These are phyloP conservation scores for Zaprionus davidi DNA, from an alignment of 1,140 invertebrate species.

Conservation along the genomic window DNA sequence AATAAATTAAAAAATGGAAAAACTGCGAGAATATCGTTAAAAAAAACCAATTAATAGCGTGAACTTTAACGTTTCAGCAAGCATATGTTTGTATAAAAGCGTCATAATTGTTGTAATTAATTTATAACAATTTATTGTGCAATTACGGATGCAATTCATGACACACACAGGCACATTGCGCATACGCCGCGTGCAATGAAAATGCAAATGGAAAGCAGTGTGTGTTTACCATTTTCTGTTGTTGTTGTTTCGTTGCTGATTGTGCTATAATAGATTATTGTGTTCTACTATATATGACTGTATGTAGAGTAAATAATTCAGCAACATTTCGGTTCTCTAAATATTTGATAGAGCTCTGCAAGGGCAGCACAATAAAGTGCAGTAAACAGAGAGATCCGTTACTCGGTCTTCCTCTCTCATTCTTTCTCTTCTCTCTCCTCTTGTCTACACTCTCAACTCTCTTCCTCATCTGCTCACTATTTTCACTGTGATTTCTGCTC, in stretches of 20 bases:
- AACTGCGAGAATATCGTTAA: neutral
- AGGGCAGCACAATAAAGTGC: constrained; percentile 49
- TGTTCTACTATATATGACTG: constrained; percentile 25
- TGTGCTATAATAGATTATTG: constrained; percentile 40
- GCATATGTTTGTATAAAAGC: neutral
- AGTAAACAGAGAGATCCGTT: constrained; percentile 49
- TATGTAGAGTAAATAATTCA: constrained; percentile 59
- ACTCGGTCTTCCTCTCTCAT: neutral
- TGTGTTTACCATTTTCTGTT: constrained; percentile 13
- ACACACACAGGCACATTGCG: neutral
- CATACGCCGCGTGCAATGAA: neutral
- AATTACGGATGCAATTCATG: neutral
- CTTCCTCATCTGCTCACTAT: neutral
- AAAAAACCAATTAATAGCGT: neutral
- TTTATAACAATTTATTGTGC: constrained; percentile 5
- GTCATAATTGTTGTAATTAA: constrained; percentile 4
- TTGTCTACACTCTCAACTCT: neutral
- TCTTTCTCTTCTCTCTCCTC: neutral
- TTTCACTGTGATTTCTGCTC: constrained; percentile 41
- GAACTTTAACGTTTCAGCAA: neutral
- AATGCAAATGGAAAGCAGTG: neutral
- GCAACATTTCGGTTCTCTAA: constrained; percentile 43
- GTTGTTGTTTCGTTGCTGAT: neutral
- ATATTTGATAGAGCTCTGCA: constrained; percentile 44
- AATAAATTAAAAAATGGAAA: neutral